A percentile compares a stretch with the other conserved stretches of the same genome.
Evolutionary conservation across 2,113 vertebrate species (phyloP).

Genomic region (Nycticorax nycticorax): DNA sequence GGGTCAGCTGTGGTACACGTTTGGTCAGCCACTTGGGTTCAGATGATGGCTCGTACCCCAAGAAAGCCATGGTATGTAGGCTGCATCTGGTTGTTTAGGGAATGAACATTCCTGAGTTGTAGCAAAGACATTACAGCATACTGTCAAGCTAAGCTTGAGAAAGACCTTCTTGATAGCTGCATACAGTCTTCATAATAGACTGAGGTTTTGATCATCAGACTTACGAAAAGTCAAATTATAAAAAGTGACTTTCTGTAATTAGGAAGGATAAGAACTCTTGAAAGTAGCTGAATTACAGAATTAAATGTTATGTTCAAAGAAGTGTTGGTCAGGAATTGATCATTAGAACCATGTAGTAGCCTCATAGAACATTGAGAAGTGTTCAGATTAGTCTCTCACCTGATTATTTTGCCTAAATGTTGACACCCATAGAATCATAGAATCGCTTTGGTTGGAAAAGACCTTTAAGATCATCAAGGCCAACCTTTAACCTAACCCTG

Average conservation of each 20-base stretch:
- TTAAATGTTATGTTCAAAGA: not conserved
- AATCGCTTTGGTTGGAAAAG: no score
- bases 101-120: not conserved
- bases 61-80: not conserved
- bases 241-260: not conserved
- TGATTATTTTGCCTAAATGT: not conserved
- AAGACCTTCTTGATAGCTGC: not conserved
- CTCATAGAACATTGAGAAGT: fast-evolving
- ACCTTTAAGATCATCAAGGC: no score
- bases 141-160: not conserved
- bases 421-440: not conserved
- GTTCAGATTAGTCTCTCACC: not conserved
- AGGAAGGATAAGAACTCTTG: not conserved
- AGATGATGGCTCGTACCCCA: not conserved
- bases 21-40: not conserved
- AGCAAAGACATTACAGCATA: not conserved
- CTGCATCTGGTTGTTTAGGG: not conserved
- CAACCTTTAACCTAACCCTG: no score
- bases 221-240: not conserved
- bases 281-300: not conserved
- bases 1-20: not conserved
- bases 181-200: not conserved
- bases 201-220: not conserved
- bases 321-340: not conserved
- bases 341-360: not conserved